Percentiles rank a stretch among this genome's conserved stretches.
These are phyloP conservation scores for Radopholus similis DNA, from an alignment of 1,140 invertebrate genomes.

Conservation along the genomic window DNA sequence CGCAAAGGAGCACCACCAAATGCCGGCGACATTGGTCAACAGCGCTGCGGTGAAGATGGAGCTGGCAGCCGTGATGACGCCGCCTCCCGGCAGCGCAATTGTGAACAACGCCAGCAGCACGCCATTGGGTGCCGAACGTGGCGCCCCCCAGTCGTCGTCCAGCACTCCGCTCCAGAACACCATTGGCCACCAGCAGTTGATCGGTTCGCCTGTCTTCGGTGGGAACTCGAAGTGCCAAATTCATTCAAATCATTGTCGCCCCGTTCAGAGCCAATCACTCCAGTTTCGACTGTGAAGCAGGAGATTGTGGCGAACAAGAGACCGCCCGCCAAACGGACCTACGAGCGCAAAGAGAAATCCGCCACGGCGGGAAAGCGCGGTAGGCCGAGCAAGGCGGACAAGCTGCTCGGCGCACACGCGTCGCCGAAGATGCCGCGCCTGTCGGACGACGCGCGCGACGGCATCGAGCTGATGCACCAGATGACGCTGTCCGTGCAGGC, in stretches of 20 bases:
- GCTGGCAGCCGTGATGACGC: too few species aligned
- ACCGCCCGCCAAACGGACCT: conserved; percentile 17
- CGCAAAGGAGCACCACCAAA: too few species aligned
- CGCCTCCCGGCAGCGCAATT: background rate
- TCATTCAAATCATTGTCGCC: background rate
- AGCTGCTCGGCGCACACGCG: conserved; percentile 4
- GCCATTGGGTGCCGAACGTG: background rate
- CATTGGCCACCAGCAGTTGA: background rate
- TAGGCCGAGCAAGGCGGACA: conserved; percentile 22
- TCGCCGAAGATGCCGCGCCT: conserved; percentile 18
- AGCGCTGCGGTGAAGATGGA: too few species aligned
- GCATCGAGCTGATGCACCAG: conserved; percentile 43
- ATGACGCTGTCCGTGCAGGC: conserved; percentile 11
- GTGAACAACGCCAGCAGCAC: background rate
- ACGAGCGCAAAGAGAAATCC: conserved; percentile 19
- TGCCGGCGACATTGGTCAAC: too few species aligned
- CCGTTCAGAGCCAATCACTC: conserved; percentile 12
- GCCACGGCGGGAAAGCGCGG: conserved; percentile 5
- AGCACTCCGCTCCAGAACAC: background rate
- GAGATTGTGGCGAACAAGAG: conserved; percentile 18
- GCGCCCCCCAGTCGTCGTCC: background rate
- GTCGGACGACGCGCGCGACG: conserved; percentile 41
- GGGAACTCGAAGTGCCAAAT: background rate
- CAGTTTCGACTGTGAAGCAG: conserved; percentile 3
- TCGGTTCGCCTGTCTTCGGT: background rate